A percentile compares a stretch with the other conserved stretches of the same genome.
These are phyloP conservation scores for Panthera tigris DNA, from an alignment of 2,113 vertebrate species.

Conservation along the genomic window DNA sequence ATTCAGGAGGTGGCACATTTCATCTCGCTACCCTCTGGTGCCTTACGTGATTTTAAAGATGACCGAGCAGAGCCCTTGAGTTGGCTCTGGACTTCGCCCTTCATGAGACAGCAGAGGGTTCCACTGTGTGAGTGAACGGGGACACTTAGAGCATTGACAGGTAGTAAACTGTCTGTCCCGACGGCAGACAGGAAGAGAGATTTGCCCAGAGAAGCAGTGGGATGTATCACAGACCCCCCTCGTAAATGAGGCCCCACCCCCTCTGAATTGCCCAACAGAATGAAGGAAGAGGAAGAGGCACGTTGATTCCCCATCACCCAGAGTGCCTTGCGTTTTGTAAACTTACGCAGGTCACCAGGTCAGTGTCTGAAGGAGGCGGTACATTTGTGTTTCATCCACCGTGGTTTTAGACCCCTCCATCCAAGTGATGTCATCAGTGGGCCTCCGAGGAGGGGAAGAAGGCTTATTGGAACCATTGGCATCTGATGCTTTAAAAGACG, in stretches of 20 bases:
- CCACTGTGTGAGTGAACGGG: neutral
- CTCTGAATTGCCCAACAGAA: neutral
- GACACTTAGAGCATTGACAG: neutral
- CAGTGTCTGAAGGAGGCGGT: neutral
- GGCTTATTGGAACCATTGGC: neutral
- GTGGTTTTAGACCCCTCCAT: neutral
- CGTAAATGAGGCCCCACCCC: neutral
- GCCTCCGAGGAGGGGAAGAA: neutral
- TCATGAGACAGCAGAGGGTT: neutral
- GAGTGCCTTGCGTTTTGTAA: neutral
- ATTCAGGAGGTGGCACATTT: rapidly evolving
- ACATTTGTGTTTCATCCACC: neutral
- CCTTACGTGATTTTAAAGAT: rapidly evolving
- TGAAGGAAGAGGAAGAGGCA: neutral
- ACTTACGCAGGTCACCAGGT: too few relatives aligned
- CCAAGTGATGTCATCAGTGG: neutral
- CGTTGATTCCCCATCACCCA: neutral
- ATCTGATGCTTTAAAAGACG: neutral
- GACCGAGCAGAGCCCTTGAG: neutral
- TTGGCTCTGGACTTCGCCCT: neutral
- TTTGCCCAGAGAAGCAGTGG: neutral
- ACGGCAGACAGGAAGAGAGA: neutral
- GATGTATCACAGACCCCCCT: neutral
- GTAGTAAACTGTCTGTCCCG: neutral
- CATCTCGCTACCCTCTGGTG: neutral